Evolutionary conservation across 2,888 invertebrate genomes (phyloP).

Genomic region (Minunthozetes semirufus): DNA sequence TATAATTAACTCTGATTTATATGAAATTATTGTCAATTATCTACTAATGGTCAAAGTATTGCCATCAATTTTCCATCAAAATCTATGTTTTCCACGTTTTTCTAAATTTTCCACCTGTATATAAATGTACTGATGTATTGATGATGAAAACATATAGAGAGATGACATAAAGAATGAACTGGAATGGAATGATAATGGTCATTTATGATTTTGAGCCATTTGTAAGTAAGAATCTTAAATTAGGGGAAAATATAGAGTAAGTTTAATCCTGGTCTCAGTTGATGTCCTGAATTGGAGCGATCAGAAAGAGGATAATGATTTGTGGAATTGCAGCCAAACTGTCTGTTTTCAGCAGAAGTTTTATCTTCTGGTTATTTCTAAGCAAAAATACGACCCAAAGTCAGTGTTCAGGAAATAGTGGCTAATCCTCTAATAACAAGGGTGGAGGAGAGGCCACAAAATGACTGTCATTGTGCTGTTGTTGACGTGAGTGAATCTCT

Average conservation of each 20-base stretch:
- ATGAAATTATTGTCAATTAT: too few species aligned
- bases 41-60: too few species aligned
- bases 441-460: slow-evolving; percentile 11
- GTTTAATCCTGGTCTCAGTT: neutral
- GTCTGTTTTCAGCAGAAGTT: slow-evolving; percentile 11
- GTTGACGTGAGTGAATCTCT: slow-evolving; percentile 11
- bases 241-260: neutral
- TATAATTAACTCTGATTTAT: too few species aligned
- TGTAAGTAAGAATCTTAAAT: neutral
- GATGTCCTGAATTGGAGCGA: neutral
- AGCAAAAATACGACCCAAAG: neutral
- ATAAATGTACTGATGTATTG: too few species aligned
- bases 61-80: too few species aligned
- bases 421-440: slow-evolving; percentile 28
- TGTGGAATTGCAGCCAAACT: neutral
- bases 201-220: neutral
- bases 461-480: slow-evolving; percentile 8
- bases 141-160: too few species aligned
- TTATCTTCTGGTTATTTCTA: neutral
- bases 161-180: too few species aligned
- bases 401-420: neutral
- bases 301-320: neutral
- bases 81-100: too few species aligned
- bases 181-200: neutral
- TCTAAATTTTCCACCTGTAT: too few species aligned